Conservation (phyloP, 2,113 vertebrate genomes). For the Nansenia antarctica region DNA sequence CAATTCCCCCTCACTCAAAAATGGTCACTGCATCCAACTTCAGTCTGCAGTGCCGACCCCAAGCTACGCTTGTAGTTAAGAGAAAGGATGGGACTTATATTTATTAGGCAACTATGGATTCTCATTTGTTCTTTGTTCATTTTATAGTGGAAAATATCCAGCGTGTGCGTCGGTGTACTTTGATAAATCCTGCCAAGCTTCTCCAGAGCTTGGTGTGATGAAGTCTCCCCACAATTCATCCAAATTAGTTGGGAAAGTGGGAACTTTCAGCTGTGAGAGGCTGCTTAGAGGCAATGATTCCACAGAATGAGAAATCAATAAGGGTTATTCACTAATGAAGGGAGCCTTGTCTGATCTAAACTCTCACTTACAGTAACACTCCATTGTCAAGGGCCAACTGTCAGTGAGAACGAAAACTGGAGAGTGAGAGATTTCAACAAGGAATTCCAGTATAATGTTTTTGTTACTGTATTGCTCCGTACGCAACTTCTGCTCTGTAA, state of each 20-base stretch:
- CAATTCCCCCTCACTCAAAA: no score
- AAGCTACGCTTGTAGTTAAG: no score
- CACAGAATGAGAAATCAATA: slow-evolving; percentile 86
- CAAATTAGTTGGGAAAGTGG: slow-evolving; percentile 85
- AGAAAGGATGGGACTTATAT: slow-evolving; percentile 5
- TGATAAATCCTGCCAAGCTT: slow-evolving; percentile 57
- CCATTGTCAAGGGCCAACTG: no score
- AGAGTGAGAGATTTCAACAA: slow-evolving; percentile 67
- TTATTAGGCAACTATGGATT: slow-evolving; percentile 8
- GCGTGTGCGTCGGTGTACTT: slow-evolving; percentile 30
- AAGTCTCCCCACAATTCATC: slow-evolving; percentile 73
- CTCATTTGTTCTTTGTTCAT: slow-evolving; percentile 1
- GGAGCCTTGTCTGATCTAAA: no score
- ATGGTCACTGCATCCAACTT: no score
- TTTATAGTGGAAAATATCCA: not conserved
- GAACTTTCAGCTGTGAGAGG: no score
- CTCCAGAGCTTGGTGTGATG: slow-evolving; percentile 71
- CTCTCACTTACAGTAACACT: no score
- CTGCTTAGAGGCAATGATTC: slow-evolving; percentile 80
- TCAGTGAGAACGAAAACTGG: no score
- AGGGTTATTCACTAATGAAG: slow-evolving; percentile 80
- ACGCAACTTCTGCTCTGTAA: no score
- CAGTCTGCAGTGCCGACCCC: no score
- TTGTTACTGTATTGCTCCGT: no score
- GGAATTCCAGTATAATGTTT: not conserved